Base-by-base conservation (phyloP, 2,113 vertebrate genomes). In the Himantopus leucocephalus region DNA sequence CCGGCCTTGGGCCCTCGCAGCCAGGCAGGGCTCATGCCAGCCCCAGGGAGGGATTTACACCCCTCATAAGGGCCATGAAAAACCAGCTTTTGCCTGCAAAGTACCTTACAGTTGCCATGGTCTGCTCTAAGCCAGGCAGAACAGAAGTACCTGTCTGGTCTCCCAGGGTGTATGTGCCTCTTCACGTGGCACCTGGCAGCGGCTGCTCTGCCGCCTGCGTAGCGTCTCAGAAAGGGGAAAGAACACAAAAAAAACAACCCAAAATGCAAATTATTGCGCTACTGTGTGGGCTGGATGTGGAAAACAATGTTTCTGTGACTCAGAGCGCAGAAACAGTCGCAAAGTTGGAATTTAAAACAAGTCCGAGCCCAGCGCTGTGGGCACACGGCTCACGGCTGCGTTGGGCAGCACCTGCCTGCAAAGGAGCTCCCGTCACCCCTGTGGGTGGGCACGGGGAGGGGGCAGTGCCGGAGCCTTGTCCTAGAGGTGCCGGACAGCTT, bases 361-460 rank as follows among this genome's bases (percentile, higher is more conserved):
- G 55, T 29, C 79, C 1, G 4, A 85, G 79, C 79, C 45, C 59
- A 16, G 59, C 1, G 5, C 45, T 48, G 62, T 10, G 23, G 78
- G 73, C 39, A 29, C 14, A 5, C 0, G 5, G 45, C 56, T 89
- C 0, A 0, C 1, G 5, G 63, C 81, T 12, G 22, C 22, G 10
- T 48, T 48, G 48, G 48, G 48, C 22, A 23, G 48, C 48, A 48
- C 48, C 48, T 22, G 22, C 48, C 48, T 12, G 39, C 3, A 0
- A n/a, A 50, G 41, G 52, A 41, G 62, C 14, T 35, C 35, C 23
- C 0, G 3, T 21, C n/a, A 27, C 32, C 2, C 5, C 0, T 3
- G n/a, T 21, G 47, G 29, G 39, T 41, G 55, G 43, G 59, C 59
- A 50, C 1, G 1, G 53, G n/a, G 63, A 30, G 30, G 23, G 39